Evolutionary conservation across 2,888 invertebrate species (phyloP).

Genomic region (Erebia ligea): DNA sequence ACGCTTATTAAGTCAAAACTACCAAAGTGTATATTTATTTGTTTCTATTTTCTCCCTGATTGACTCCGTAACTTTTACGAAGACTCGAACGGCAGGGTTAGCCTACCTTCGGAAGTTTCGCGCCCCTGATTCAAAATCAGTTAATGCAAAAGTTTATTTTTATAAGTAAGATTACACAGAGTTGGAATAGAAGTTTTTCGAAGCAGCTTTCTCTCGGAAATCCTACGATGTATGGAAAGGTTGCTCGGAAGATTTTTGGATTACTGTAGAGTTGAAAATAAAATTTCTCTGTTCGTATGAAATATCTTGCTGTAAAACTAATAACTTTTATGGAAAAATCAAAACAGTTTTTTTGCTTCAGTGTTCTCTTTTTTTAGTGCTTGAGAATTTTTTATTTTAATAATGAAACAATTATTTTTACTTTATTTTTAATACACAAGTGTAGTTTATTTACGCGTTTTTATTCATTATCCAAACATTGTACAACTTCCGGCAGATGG

Average conservation of each 20-base stretch:
- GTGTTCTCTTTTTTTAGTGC: no score
- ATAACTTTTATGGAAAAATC: conserved; percentile 37
- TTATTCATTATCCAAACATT: conserved; percentile 66
- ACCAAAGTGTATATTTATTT: conserved; percentile 78
- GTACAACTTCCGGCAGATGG: conserved; percentile 81
- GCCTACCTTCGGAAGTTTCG: conserved; percentile 71
- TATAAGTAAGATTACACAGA: conserved; percentile 84
- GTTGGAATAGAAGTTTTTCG: conserved; percentile 74
- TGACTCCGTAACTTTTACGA: conserved; percentile 67
- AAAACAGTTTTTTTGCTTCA: no score
- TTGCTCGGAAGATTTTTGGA: conserved; percentile 70
- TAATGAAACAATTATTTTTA: no score
- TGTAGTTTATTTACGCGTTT: background rate
- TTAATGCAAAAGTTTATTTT: conserved; percentile 85
- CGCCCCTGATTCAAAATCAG: conserved; percentile 80
- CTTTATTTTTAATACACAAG: no score
- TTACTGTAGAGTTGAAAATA: conserved; percentile 80
- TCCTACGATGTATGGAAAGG: conserved; percentile 76
- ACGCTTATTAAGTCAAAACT: conserved; percentile 78
- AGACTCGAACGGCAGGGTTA: conserved; percentile 58
- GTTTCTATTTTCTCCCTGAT: conserved; percentile 79
- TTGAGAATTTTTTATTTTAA: no score
- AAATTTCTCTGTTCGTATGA: conserved; percentile 60
- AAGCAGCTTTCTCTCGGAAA: conserved; percentile 78
- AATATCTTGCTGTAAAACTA: conserved; percentile 44